Percentiles rank a stretch among this genome's conserved stretches.
phyloP scores from a whole-genome alignment of 2,797 vertebrate species.

The Rachycentron canadum region DNA sequence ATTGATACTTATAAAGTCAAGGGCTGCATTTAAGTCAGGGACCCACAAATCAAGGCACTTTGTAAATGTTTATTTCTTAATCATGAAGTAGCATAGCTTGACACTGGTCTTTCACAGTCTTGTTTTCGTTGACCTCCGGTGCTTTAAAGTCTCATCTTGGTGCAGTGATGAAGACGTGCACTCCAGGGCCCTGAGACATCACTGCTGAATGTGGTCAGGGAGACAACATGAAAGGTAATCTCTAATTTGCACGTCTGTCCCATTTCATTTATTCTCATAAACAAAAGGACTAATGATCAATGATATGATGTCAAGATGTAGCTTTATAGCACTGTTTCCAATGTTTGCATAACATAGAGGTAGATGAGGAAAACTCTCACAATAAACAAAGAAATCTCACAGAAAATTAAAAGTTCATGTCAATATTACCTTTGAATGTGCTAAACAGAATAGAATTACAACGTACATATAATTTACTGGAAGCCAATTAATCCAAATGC shows the following conservation, averaged over 20 bases:
- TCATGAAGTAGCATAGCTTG: neutral
- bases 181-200: neutral
- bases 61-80: conserved; percentile 1
- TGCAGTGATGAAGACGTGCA: neutral
- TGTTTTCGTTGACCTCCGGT: neutral
- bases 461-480: neutral
- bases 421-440: neutral
- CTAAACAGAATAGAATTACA: neutral
- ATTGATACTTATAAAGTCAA: conserved; percentile 22
- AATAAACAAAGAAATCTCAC: neutral
- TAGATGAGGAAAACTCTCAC: neutral
- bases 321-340: too few relatives aligned
- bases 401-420: neutral
- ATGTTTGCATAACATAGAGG: neutral
- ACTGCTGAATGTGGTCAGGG: neutral
- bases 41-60: neutral
- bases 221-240: neutral
- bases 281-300: neutral
- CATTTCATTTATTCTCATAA: neutral
- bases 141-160: neutral
- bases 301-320: neutral
- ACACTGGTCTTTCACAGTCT: neutral
- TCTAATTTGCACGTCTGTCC: neutral
- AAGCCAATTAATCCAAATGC: neutral
- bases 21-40: conserved; percentile 1